Evolutionary conservation across 2,113 vertebrate species (phyloP), one percentile per base, ranked within the genome.

Genomic region (Spilogale gracilis): DNA sequence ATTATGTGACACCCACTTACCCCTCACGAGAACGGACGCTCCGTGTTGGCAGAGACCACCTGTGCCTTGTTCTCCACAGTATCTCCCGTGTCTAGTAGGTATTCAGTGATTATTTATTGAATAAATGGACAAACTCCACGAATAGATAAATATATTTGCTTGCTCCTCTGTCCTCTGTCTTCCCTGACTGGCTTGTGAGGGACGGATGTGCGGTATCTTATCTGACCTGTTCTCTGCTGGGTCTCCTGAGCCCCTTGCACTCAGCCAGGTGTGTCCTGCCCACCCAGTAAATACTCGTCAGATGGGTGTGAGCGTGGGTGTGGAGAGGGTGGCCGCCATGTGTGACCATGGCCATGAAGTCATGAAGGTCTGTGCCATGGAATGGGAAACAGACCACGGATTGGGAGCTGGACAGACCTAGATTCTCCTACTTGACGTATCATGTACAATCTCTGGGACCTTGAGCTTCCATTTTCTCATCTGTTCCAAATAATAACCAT

Each of bases 401-500:
- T 2, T 79, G 27, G n/a, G n/a, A 92, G 45, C 21, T 38, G 52
- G 54, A 52, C 54, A 92, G 69, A 71, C 61, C n/a, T 52, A 52
- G 61, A 82, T 21, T 48, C 48, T 52, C 11, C 58, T 61, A 58
- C 23, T 73, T 48, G 65, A 54, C 76, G 43, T 45, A 3, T 32
- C 63, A 6, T 58, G 73, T 48, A 71, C 50, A 60, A 10, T 54
- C 43, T 56, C 78, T 86, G 85, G 30, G 90, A 58, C 56, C 38
- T 81, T 86, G 32, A 81, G 56, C 52, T 84, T 93, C 54, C 23
- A 32, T 88, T 96, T 91, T 45, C 92, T 93, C 86, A 52, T 67
- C 81, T 63, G 27, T 88, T 67, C 54, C 61, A 81, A 61, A 45
- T 7, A 63, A 58, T 48, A 79, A 74, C 52, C n/a, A 45, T 30